A percentile compares a stretch with the other conserved stretches of the same genome.
Conservation (phyloP, 2,797 vertebrate species). For the Siniperca obscura region DNA sequence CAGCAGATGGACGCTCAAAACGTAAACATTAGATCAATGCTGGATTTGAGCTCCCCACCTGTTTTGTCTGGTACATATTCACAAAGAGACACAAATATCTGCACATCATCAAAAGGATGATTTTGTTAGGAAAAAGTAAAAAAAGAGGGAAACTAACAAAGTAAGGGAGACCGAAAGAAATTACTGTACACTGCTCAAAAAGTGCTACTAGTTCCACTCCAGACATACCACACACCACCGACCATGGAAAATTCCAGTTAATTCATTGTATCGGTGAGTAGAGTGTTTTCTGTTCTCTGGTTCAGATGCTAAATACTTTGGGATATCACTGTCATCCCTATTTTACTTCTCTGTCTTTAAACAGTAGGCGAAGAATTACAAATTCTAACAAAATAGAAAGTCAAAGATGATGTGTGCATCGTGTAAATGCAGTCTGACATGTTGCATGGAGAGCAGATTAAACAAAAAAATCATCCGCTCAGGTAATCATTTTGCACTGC, state of each 20-base stretch:
- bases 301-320: slow-evolving; percentile 12
- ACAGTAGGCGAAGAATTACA: background rate
- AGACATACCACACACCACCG: background rate
- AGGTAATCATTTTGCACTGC: slow-evolving; percentile 47
- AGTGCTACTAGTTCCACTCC: background rate
- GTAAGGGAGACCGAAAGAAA: background rate
- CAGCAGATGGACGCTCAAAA: slow-evolving; percentile 25
- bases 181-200: background rate
- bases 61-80: slow-evolving; percentile 13
- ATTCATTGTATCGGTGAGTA: slow-evolving; percentile 7
- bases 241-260: background rate
- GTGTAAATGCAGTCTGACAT: slow-evolving; percentile 29
- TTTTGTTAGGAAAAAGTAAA: background rate
- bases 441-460: slow-evolving; percentile 29
- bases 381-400: slow-evolving; percentile 9
- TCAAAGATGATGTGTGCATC: background rate
- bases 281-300: slow-evolving; percentile 21
- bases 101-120: background rate
- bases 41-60: slow-evolving; percentile 23
- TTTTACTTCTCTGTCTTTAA: slow-evolving; percentile 14
- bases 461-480: slow-evolving; percentile 27
- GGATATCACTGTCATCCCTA: slow-evolving; percentile 5
- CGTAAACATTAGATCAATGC: slow-evolving; percentile 25
- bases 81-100: slow-evolving; percentile 4
- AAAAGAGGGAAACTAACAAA: slow-evolving; percentile 2